Conservation (phyloP, 92 coral and sea anemone genomes). For the Phenganax marumi region DNA sequence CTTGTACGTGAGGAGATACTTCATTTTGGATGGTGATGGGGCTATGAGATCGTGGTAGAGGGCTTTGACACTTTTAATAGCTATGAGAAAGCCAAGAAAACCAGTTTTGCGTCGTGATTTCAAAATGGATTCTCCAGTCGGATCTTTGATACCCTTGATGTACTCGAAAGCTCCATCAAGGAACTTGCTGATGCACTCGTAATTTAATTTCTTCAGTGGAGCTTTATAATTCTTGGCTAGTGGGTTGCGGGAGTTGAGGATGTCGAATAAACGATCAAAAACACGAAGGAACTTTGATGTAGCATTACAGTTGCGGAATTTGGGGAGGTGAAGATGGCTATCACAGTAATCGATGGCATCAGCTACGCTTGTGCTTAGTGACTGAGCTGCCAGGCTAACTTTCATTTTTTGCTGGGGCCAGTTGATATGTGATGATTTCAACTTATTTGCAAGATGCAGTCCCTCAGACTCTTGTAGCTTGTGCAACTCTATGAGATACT, state of each 20-base stretch:
- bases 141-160: no score
- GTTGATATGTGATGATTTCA: constrained; percentile 22
- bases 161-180: background rate
- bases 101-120: no score
- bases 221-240: constrained; percentile 23
- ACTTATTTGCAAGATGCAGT: constrained; percentile 27
- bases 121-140: no score
- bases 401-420: constrained; percentile 35
- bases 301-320: background rate
- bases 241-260: constrained; percentile 10
- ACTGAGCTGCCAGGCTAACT: constrained; percentile 23
- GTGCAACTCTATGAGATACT: constrained; percentile 6
- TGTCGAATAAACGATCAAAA: constrained; percentile 27
- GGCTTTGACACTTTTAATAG: background rate
- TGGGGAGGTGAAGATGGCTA: constrained; percentile 2
- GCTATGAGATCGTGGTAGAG: background rate
- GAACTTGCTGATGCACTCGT: background rate
- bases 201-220: background rate
- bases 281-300: constrained; percentile 24
- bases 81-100: no score
- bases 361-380: background rate
- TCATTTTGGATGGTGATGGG: background rate
- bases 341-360: constrained; percentile 23
- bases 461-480: constrained; percentile 29
- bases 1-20: constrained; percentile 1